Conservation (phyloP, 1,140 invertebrate species). For the Agraylea sexmaculata region DNA sequence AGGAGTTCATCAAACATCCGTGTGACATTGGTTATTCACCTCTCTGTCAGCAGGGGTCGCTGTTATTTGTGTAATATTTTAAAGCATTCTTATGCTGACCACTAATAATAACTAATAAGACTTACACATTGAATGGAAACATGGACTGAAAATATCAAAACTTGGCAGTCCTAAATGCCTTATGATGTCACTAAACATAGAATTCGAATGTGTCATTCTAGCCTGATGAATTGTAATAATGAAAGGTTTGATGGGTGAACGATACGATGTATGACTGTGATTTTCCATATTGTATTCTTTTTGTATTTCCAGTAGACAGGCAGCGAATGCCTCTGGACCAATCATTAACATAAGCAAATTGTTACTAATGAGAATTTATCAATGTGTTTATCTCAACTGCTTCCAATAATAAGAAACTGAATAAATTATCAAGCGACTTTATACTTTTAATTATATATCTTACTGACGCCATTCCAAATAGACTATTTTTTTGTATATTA, state of each 20-base stretch:
- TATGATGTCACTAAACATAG: constrained; percentile 1
- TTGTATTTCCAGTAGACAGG: constrained; percentile 14
- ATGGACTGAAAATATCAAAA: too few relatives aligned
- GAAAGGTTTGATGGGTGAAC: too few relatives aligned
- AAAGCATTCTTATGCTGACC: background rate
- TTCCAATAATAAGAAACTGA: too few relatives aligned
- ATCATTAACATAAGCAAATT: too few relatives aligned
- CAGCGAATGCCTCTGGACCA: constrained; percentile 14
- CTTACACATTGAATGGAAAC: constrained; percentile 6
- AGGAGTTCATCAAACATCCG: constrained; percentile 29
- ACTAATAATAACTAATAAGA: background rate
- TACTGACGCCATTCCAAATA: too few relatives aligned
- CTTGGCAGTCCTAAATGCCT: too few relatives aligned
- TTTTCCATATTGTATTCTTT: constrained; percentile 14
- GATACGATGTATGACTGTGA: constrained; percentile 4
- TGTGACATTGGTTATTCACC: constrained; percentile 32
- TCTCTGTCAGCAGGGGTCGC: constrained; percentile 18
- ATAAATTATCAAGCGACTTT: too few relatives aligned
- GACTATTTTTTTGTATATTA: too few relatives aligned
- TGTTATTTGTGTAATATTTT: constrained; percentile 9
- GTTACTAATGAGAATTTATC: too few relatives aligned
- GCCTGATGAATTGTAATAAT: background rate
- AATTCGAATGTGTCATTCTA: constrained; percentile 8
- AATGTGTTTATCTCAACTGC: too few relatives aligned
- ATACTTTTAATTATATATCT: too few relatives aligned